A percentile compares a stretch with the other conserved stretches of the same genome.
Evolutionary conservation across 2,888 invertebrate species (phyloP).

Genomic region (Perizoma flavofasciatum): DNA sequence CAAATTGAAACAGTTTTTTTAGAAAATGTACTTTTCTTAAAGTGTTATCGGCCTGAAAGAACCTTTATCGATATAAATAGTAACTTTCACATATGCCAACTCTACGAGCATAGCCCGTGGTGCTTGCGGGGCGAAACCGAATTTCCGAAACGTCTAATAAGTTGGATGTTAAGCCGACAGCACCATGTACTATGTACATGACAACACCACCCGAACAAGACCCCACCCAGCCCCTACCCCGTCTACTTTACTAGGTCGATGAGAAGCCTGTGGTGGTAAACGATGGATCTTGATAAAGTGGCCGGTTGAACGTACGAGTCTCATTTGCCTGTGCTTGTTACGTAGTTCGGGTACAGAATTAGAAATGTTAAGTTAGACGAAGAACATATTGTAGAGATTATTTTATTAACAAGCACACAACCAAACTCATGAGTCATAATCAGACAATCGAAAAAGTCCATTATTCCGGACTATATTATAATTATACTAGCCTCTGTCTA

Average conservation of each 20-base stretch:
- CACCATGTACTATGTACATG: constrained; percentile 71
- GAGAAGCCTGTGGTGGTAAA: constrained; percentile 39
- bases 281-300: constrained; percentile 54
- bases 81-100: constrained; percentile 34
- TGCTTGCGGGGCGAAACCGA: constrained; percentile 78
- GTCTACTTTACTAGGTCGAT: constrained; percentile 40
- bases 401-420: too few species aligned
- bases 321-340: constrained; percentile 73
- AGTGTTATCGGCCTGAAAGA: too few species aligned
- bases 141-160: constrained; percentile 83
- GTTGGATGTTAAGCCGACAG: constrained; percentile 80
- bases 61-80: too few species aligned
- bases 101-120: constrained; percentile 63
- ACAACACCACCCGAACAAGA: constrained; percentile 59
- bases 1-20: too few species aligned
- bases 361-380: constrained; percentile 69
- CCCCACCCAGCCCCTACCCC: constrained; percentile 42
- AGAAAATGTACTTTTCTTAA: too few species aligned
- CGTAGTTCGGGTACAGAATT: constrained; percentile 67
- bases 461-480: too few species aligned
- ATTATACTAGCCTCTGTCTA: too few species aligned
- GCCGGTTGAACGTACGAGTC: constrained; percentile 60
- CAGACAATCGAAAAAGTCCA: too few species aligned
- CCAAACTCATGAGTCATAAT: too few species aligned
- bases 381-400: constrained; percentile 42